Percentiles rank a stretch among this genome's conserved stretches.
Conservation (phyloP, 2,113 vertebrate genomes). For the Mionectes macconnelli region DNA sequence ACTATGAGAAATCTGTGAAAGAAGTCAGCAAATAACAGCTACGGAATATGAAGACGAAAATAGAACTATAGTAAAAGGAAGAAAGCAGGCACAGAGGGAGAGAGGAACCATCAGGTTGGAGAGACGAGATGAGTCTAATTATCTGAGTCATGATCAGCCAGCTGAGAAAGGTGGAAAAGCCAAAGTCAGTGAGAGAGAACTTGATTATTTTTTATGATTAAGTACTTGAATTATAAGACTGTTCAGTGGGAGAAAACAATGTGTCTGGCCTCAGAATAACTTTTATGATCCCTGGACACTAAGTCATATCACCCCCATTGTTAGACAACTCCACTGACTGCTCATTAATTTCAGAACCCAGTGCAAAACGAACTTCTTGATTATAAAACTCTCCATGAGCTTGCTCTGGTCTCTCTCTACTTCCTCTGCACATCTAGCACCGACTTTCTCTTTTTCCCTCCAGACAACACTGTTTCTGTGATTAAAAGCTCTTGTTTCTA, state of each 20-base stretch:
- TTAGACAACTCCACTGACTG: slow-evolving; percentile 45
- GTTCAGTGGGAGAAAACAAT: slow-evolving; percentile 46
- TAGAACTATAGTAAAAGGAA: neutral
- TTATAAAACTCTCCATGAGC: slow-evolving; percentile 58
- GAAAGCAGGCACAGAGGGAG: neutral
- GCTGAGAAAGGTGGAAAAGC: neutral
- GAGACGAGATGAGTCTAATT: neutral
- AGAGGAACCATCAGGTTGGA: neutral
- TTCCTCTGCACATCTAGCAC: slow-evolving; percentile 40
- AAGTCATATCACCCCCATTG: slow-evolving; percentile 28
- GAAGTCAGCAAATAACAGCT: neutral
- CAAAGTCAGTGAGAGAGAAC: neutral
- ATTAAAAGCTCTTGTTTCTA: slow-evolving; percentile 72
- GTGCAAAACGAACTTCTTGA: slow-evolving; percentile 56
- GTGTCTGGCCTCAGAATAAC: slow-evolving; percentile 33
- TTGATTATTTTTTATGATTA: slow-evolving; percentile 58
- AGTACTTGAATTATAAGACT: slow-evolving; percentile 50
- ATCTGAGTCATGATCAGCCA: neutral
- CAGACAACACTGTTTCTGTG: slow-evolving; percentile 64
- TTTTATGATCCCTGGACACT: slow-evolving; percentile 38
- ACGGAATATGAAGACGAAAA: neutral
- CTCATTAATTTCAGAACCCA: slow-evolving; percentile 61
- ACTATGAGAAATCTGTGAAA: neutral
- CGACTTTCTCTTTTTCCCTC: slow-evolving; percentile 54
- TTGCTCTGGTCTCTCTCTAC: slow-evolving; percentile 18